phyloP scores from a whole-genome alignment of 1,140 invertebrate genomes.

The Drosophila kohkoa region DNA sequence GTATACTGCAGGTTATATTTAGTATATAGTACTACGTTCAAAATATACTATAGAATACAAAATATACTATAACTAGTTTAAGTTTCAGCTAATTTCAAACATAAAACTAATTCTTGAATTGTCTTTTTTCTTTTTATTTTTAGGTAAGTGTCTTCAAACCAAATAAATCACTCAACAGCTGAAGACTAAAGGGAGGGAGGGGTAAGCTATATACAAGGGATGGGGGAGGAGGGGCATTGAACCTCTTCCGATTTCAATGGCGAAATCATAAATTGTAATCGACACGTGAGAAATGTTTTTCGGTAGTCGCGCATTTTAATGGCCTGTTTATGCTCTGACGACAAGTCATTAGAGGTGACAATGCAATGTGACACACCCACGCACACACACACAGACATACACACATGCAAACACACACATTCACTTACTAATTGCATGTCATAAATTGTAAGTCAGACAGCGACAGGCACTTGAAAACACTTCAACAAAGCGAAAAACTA shows the following conservation, averaged over 20 bases:
- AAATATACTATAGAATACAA: no score
- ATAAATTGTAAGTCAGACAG: conserved; percentile 63
- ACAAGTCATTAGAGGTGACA: conserved; percentile 79
- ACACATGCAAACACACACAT: conserved; percentile 6
- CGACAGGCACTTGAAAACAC: conserved; percentile 53
- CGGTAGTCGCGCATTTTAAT: conserved; percentile 64
- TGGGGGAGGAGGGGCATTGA: background rate
- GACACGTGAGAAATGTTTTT: conserved; percentile 53
- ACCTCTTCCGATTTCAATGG: conserved; percentile 17
- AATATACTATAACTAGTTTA: conserved; percentile 2
- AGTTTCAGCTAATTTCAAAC: background rate
- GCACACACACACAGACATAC: conserved; percentile 7
- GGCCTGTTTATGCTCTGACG: conserved; percentile 71
- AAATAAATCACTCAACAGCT: conserved; percentile 26
- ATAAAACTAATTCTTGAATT: conserved; percentile 31
- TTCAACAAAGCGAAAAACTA: conserved; percentile 43
- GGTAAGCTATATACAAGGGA: background rate
- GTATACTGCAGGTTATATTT: no score
- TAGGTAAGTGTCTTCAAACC: conserved; percentile 65
- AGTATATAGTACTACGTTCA: no score
- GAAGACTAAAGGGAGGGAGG: background rate
- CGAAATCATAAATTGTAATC: conserved; percentile 52
- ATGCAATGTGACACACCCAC: conserved; percentile 61
- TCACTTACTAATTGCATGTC: conserved; percentile 66
- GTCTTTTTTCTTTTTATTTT: conserved; percentile 31